Percentiles rank a stretch among this genome's conserved stretches.
These are phyloP conservation scores for Ceratotherium simum DNA, from an alignment of 2,113 vertebrate species.

Conservation along the genomic window DNA sequence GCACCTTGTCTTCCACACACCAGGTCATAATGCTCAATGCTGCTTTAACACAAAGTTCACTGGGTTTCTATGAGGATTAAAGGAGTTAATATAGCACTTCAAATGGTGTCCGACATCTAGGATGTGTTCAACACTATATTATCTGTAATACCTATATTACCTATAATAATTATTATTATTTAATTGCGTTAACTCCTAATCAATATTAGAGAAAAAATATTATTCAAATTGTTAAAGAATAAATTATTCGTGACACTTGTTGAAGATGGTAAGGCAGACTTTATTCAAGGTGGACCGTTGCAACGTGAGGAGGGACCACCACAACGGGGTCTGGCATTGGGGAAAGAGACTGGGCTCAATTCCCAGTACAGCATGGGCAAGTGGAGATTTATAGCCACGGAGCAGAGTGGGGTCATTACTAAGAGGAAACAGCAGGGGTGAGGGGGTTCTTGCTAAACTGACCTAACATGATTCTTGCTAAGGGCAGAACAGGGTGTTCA, in stretches of 20 bases:
- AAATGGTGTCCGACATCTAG: not conserved
- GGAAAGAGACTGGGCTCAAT: not conserved
- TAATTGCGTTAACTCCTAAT: not conserved
- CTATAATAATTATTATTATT: not conserved
- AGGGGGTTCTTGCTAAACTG: not conserved
- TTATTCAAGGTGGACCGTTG: not conserved
- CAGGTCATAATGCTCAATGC: not conserved
- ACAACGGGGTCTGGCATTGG: not conserved
- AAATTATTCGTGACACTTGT: not conserved
- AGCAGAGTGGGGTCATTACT: not conserved
- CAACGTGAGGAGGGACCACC: not conserved
- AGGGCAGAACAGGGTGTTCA: not conserved
- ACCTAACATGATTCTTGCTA: not conserved
- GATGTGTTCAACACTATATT: slow-evolving; percentile 2
- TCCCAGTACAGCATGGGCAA: not conserved
- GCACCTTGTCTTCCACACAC: not conserved
- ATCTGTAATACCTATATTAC: not conserved
- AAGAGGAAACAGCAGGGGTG: not conserved
- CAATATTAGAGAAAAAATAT: not conserved
- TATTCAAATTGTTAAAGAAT: slow-evolving; percentile 12
- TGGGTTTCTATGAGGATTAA: slow-evolving; percentile 6
- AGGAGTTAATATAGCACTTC: not conserved
- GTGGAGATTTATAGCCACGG: not conserved
- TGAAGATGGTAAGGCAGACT: not conserved
- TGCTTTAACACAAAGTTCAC: not conserved